Evolutionary conservation across 1,140 invertebrate species (phyloP).

Genomic region (Heterodera schachtii): DNA sequence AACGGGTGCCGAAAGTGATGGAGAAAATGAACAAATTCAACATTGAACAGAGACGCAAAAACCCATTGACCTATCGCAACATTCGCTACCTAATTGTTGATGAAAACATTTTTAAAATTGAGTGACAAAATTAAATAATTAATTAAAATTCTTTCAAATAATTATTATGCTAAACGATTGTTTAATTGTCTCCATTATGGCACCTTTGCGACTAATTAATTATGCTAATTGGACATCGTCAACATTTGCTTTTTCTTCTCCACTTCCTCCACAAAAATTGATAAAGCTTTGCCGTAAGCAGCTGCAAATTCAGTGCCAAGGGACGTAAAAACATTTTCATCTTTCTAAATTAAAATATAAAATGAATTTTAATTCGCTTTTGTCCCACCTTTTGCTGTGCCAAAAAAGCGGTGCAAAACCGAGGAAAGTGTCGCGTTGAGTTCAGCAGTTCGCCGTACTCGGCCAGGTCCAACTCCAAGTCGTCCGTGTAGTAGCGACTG

Average conservation of each 20-base stretch:
- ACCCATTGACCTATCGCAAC: slow-evolving; percentile 21
- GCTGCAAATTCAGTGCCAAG: neutral
- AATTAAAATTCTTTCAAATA: too few relatives aligned
- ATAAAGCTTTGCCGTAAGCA: neutral
- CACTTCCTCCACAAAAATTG: neutral
- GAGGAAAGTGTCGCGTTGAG: slow-evolving; percentile 21
- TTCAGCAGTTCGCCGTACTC: slow-evolving; percentile 21
- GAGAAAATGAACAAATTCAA: slow-evolving; percentile 28
- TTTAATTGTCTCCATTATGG: too few relatives aligned
- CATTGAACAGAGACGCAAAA: slow-evolving; percentile 6
- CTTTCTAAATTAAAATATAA: neutral
- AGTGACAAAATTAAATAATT: neutral
- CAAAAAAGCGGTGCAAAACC: slow-evolving; percentile 27
- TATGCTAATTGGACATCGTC: neutral
- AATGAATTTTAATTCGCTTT: neutral
- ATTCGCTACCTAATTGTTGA: slow-evolving; percentile 30
- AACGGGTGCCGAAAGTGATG: slow-evolving; percentile 9
- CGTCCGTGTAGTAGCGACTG: slow-evolving; percentile 31
- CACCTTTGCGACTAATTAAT: too few relatives aligned
- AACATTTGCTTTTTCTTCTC: neutral
- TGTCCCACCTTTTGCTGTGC: slow-evolving; percentile 13
- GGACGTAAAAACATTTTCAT: neutral
- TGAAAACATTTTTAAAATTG: slow-evolving; percentile 19
- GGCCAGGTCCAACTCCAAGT: slow-evolving; percentile 31
- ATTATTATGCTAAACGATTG: too few relatives aligned